Conservation (phyloP, 2,888 invertebrate species). For the Drosophila nigritarsus region DNA sequence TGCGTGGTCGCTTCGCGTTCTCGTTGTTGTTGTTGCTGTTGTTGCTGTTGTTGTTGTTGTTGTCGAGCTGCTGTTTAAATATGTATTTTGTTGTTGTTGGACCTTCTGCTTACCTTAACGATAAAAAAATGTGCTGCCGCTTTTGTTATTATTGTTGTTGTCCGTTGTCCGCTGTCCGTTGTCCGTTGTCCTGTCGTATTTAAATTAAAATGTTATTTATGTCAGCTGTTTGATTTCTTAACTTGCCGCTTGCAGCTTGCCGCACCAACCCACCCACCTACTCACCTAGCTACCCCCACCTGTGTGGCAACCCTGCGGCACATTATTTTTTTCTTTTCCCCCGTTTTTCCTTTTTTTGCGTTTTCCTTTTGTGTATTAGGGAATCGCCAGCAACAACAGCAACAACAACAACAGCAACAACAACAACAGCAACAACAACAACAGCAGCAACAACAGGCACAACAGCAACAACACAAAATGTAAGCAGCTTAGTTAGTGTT, state of each 20-base stretch:
- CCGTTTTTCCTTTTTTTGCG: constrained; percentile 12
- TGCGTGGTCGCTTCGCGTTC: constrained; percentile 45
- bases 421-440: neutral
- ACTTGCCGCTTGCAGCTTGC: constrained; percentile 59
- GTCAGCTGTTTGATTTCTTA: constrained; percentile 80
- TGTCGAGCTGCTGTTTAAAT: constrained; percentile 69
- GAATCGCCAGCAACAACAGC: constrained; percentile 34
- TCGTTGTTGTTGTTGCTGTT: neutral
- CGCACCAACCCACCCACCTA: constrained; percentile 1
- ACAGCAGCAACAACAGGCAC: neutral
- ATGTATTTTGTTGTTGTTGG: constrained; percentile 59
- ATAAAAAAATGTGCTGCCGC: constrained; percentile 64
- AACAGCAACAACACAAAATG: constrained; percentile 22
- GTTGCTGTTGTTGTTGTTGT: constrained; percentile 17
- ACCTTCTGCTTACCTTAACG: constrained; percentile 76
- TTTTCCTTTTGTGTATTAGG: constrained; percentile 64
- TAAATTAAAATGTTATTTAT: constrained; percentile 81
- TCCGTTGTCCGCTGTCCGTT: constrained; percentile 67
- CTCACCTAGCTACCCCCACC: constrained; percentile 11
- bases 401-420: neutral
- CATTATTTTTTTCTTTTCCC: constrained; percentile 46
- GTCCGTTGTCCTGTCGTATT: constrained; percentile 73
- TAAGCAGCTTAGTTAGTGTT: constrained; percentile 76
- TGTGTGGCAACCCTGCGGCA: constrained; percentile 43
- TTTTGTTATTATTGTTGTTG: constrained; percentile 52